Percentiles rank a stretch among this genome's conserved stretches.
These are phyloP conservation scores for Macrophya annulata DNA, from an alignment of 2,888 invertebrate species.

Conservation along the genomic window DNA sequence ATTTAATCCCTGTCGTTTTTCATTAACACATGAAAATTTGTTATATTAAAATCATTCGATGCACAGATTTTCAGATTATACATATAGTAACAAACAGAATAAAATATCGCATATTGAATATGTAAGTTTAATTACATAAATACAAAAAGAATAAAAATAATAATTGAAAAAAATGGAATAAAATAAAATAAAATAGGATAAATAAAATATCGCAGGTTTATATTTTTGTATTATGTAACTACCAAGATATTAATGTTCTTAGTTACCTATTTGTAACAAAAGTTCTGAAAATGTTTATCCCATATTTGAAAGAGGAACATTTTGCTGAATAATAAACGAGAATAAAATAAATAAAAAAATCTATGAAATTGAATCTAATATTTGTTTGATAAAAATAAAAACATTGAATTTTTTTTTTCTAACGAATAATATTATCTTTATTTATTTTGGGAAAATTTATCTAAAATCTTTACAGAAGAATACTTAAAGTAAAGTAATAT, in stretches of 20 bases:
- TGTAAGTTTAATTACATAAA: constrained; percentile 11
- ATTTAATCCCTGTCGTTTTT: not conserved
- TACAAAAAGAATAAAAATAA: not conserved
- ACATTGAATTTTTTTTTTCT: not conserved
- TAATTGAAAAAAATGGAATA: not conserved
- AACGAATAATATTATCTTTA: not conserved
- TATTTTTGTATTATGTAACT: constrained; percentile 9
- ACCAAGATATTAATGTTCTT: not conserved
- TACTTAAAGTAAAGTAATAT: not conserved
- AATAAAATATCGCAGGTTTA: not conserved
- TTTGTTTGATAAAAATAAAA: not conserved
- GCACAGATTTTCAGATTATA: not conserved
- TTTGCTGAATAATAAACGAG: not conserved
- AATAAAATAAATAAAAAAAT: not conserved
- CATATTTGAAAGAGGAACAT: not conserved
- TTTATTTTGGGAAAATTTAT: not conserved
- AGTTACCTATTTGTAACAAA: not conserved
- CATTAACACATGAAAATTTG: not conserved
- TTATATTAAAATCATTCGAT: not conserved
- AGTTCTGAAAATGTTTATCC: not conserved
- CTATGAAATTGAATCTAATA: not conserved
- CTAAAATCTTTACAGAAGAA: not conserved
- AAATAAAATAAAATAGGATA: not conserved
- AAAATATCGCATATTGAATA: constrained; percentile 1
- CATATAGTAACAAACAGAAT: not conserved